Base-by-base conservation (phyloP, 2,888 invertebrate genomes). In the Apotomis capreana region DNA sequence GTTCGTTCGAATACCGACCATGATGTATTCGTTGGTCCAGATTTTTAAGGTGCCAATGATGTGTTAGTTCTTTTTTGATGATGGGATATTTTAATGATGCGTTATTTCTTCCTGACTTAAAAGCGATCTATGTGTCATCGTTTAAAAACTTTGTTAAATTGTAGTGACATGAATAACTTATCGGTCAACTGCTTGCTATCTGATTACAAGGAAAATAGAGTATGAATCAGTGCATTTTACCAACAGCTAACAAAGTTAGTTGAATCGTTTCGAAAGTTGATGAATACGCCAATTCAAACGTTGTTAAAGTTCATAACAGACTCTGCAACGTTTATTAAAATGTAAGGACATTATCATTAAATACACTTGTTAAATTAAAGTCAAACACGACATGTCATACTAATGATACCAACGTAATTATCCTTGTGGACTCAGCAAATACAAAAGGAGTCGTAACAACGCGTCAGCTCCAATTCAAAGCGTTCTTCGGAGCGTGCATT, bases 21-120 rank as follows among this genome's bases (percentile, higher is more conserved):
- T 81, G 80, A 82, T 82, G 76, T 78, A 80, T 79, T 70, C 75
- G 76, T 68, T 60, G 72, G 70, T 74, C 75, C 76, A 76, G 77
- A 76, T 77, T 79, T 80, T 78, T 78, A 74, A 78, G 74, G 75
- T 68, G 61, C 62, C 64, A 54, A 74, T 76, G 76, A 78, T 77
- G 75, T 61, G 68, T 55, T 68, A 6, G 40, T 40, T 52, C n/a
- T 57, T 68, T 71, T 62, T 62, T 72, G 15, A 68, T 63, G 44
- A 68, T 59, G 37, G 46, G 58, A 9, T 36, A 62, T 51, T 52
- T 59, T 72, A 63, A 72, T 49, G 63, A 49, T 10, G 49, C 49
- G 49, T 9, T 10, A 9, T 9, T 9, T 49, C 10, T 49, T 9
- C 10, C 9, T 9, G 49, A 49, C 10, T 49, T 49, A 49, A 49